Evolutionary conservation across 2,797 vertebrate species (phyloP).

Genomic region (Synanceia verrucosa): DNA sequence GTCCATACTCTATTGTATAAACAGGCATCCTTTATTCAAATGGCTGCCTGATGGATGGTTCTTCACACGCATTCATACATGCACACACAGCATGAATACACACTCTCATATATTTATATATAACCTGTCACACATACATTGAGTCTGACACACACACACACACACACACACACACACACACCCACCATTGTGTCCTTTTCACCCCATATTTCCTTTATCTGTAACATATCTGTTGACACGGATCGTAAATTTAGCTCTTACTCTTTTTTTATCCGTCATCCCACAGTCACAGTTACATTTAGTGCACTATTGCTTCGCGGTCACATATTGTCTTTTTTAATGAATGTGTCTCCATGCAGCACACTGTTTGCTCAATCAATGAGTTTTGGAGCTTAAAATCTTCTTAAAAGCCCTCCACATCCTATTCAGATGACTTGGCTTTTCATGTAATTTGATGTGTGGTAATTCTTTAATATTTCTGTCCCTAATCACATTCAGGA

Average conservation of each 20-base stretch:
- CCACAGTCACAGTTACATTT: conserved; percentile 48
- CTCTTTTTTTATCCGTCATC: conserved; percentile 35
- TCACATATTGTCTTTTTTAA: conserved; percentile 31
- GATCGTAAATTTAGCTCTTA: conserved; percentile 28
- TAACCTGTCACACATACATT: conserved; percentile 3
- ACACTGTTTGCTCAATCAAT: conserved; percentile 31
- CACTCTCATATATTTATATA: conserved; percentile 1
- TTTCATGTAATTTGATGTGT: conserved; percentile 6
- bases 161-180: neutral
- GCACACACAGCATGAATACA: neutral
- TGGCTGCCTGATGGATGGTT: neutral
- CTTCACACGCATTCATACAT: neutral
- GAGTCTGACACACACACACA: neutral
- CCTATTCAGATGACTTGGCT: conserved; percentile 31
- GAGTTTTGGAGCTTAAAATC: conserved; percentile 43
- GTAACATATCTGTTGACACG: conserved; percentile 42
- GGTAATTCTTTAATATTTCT: conserved; percentile 10
- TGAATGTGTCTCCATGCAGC: conserved; percentile 13
- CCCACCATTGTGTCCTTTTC: conserved; percentile 5
- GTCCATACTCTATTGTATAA: neutral
- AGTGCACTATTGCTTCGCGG: conserved; percentile 35
- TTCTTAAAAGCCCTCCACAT: conserved; percentile 15
- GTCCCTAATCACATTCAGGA: conserved; percentile 37
- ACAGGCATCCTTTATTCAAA: conserved; percentile 19
- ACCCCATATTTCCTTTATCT: conserved; percentile 9